phyloP scores from a whole-genome alignment of 2,888 invertebrate species.

The Fragum whitleyi region DNA sequence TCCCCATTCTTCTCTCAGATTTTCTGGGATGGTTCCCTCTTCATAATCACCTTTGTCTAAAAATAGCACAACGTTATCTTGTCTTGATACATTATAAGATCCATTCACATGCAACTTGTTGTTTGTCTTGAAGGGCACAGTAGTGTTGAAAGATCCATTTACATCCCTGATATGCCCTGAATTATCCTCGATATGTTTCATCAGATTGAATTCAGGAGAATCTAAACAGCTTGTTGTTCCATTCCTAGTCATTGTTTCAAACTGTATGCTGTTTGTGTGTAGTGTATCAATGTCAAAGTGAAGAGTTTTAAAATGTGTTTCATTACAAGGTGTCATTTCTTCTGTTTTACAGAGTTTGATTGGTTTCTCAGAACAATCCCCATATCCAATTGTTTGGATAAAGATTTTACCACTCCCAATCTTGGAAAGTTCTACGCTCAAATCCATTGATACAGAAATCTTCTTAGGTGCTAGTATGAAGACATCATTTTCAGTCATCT shows the following conservation, averaged over 20 bases:
- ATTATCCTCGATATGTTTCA: background rate
- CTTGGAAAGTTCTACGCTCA: background rate
- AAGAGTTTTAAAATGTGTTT: background rate
- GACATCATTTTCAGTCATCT: background rate
- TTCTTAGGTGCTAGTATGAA: background rate
- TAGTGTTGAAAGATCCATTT: background rate
- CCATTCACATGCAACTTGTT: slow-evolving; percentile 33
- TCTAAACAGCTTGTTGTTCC: slow-evolving; percentile 13
- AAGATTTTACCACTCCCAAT: slow-evolving; percentile 5
- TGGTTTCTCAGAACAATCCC: background rate
- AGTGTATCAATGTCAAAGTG: slow-evolving; percentile 34
- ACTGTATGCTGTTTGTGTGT: slow-evolving; percentile 12
- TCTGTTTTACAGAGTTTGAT: background rate
- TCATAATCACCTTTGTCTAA: slow-evolving; percentile 46
- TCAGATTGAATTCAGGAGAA: background rate
- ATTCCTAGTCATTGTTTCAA: background rate
- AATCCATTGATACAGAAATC: background rate
- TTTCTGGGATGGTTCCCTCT: slow-evolving; percentile 49
- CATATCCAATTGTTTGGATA: background rate
- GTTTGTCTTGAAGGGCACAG: background rate
- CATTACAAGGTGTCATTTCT: background rate
- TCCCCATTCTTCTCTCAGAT: slow-evolving; percentile 51
- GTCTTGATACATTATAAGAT: slow-evolving; percentile 24
- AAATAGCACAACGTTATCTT: slow-evolving; percentile 30
- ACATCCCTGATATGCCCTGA: background rate